A percentile compares a stretch with the other conserved stretches of the same genome.
Evolutionary conservation across 2,797 vertebrate species (phyloP).

Genomic region (Petrocephalus schoutedeni): DNA sequence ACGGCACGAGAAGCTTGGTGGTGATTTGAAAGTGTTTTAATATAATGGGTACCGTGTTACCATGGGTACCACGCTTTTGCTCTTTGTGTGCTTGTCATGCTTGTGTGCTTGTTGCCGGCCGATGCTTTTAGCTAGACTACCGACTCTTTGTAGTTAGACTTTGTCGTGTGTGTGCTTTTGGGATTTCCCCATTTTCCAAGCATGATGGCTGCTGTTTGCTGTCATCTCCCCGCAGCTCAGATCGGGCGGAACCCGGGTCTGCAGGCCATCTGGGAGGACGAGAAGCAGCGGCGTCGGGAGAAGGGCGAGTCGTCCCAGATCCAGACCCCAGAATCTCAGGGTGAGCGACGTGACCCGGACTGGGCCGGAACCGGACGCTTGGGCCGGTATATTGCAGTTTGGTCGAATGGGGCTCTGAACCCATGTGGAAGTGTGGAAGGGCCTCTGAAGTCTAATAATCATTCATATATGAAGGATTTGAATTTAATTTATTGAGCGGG

Average conservation of each 20-base stretch:
- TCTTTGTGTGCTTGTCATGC: not conserved
- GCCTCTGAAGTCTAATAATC: not conserved
- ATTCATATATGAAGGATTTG: not conserved
- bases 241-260: conserved; percentile 89
- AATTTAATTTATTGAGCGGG: not conserved
- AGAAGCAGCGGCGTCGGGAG: conserved; percentile 84
- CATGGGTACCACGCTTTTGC: not conserved
- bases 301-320: conserved; percentile 80
- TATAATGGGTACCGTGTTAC: not conserved
- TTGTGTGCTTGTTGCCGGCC: not conserved
- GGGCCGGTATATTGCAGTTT: not conserved
- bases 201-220: conserved; percentile 5
- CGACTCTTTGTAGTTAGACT: not conserved
- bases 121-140: conserved; percentile 17
- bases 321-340: conserved; percentile 79
- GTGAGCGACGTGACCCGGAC: conserved; percentile 49
- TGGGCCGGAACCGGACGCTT: not conserved
- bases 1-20: not conserved
- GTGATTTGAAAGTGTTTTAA: not conserved
- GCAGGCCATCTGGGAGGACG: conserved; percentile 96
- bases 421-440: not conserved
- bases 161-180: conserved; percentile 26
- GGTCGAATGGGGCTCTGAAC: not conserved
- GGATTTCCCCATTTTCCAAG: conserved; percentile 31
- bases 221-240: conserved; percentile 68